phyloP scores from a whole-genome alignment of 2,888 invertebrate genomes.

The Caradrina clavipalpis region DNA sequence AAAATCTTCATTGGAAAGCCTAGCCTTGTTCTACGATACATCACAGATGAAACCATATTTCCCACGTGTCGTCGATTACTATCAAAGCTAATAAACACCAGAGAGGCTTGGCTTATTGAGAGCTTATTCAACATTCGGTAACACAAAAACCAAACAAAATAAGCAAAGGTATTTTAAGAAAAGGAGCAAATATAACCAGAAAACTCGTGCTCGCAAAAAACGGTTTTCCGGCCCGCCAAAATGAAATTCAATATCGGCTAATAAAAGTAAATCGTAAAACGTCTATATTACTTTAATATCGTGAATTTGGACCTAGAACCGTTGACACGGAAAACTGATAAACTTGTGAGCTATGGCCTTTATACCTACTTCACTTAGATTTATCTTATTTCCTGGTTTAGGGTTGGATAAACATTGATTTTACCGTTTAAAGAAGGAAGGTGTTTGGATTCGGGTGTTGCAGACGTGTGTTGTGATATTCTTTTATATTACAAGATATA shows the following conservation, averaged over 20 bases:
- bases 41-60: background rate
- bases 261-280: constrained; percentile 55
- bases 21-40: background rate
- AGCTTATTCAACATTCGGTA: background rate
- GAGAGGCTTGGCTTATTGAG: background rate
- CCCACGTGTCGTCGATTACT: background rate
- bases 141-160: background rate
- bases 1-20: constrained; percentile 2
- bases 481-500: too few species aligned
- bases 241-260: constrained; percentile 47
- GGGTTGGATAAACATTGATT: constrained; percentile 47
- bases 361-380: constrained; percentile 39
- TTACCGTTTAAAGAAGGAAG: constrained; percentile 21
- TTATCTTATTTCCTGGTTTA: constrained; percentile 27
- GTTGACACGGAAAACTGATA: constrained; percentile 62
- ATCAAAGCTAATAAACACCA: background rate
- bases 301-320: constrained; percentile 50
- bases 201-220: constrained; percentile 9
- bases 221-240: constrained; percentile 16
- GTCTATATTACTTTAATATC: constrained; percentile 55
- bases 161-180: constrained; percentile 7
- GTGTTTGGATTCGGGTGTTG: constrained; percentile 5
- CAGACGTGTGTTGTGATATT: background rate
- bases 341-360: constrained; percentile 43
- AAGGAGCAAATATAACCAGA: background rate